These are phyloP conservation scores for Drosophila kurseongensis DNA, from an alignment of 1,140 invertebrate species.

Conservation along the genomic window DNA sequence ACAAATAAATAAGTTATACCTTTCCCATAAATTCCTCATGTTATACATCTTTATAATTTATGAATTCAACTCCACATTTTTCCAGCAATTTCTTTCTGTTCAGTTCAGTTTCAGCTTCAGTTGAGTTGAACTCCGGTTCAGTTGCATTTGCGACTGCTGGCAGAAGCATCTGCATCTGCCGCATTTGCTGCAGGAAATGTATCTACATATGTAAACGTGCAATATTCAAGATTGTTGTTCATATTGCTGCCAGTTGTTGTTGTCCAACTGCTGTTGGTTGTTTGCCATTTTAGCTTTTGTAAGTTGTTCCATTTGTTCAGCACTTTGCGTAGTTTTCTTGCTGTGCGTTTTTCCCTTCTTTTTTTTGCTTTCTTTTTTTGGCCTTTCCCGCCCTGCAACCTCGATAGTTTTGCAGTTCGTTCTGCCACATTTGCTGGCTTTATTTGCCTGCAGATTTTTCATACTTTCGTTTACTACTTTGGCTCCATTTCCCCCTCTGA, in stretches of 20 bases:
- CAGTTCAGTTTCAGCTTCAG: constrained; percentile 39
- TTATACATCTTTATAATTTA: not conserved
- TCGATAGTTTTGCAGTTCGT: constrained; percentile 50
- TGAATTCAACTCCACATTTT: not conserved
- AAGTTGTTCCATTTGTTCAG: constrained; percentile 77
- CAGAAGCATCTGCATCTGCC: constrained; percentile 32
- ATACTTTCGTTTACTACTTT: constrained; percentile 35
- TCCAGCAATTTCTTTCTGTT: constrained; percentile 25
- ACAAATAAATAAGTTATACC: too few species aligned
- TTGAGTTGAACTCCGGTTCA: constrained; percentile 24
- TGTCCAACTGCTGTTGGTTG: constrained; percentile 44
- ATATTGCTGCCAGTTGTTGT: constrained; percentile 66
- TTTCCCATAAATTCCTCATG: too few species aligned
- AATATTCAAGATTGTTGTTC: constrained; percentile 82
- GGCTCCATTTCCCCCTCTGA: constrained; percentile 9
- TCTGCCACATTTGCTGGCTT: constrained; percentile 70
- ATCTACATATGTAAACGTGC: constrained; percentile 78
- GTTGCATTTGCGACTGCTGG: constrained; percentile 13
- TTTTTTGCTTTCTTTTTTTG: constrained; percentile 40
- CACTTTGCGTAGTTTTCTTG: constrained; percentile 70
- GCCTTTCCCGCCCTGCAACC: constrained; percentile 26
- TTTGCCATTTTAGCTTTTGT: constrained; percentile 79
- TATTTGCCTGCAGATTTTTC: constrained; percentile 63
- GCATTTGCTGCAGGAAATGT: constrained; percentile 75
- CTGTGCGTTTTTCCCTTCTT: constrained; percentile 9